These are phyloP conservation scores for Eueides isabella DNA, from an alignment of 1,140 invertebrate species.

Conservation along the genomic window DNA sequence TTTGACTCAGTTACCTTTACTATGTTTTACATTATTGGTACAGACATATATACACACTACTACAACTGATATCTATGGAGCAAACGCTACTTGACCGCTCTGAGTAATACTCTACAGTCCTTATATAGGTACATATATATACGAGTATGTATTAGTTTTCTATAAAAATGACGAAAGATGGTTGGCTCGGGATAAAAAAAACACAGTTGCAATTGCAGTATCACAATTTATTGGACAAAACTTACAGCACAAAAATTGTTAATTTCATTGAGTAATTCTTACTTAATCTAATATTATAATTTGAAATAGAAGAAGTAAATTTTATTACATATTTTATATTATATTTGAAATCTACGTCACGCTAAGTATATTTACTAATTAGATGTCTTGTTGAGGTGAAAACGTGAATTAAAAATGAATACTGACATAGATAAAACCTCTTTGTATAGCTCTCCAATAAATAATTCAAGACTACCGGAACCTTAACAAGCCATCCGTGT, in stretches of 20 bases:
- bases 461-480: conserved; percentile 10
- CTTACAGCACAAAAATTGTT: conserved; percentile 40
- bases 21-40: too few relatives aligned
- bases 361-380: conserved; percentile 13
- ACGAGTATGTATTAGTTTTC: too few relatives aligned
- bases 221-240: conserved; percentile 77
- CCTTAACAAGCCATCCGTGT: conserved; percentile 5
- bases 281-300: conserved; percentile 15
- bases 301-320: conserved; percentile 21
- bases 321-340: conserved; percentile 13
- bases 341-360: conserved; percentile 20
- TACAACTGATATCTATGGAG: too few relatives aligned
- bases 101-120: too few relatives aligned
- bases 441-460: not conserved
- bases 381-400: conserved; percentile 11
- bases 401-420: not conserved
- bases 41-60: too few relatives aligned
- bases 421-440: not conserved
- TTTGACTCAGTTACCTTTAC: too few relatives aligned
- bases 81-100: too few relatives aligned
- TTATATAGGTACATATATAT: too few relatives aligned
- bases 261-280: conserved; percentile 27
- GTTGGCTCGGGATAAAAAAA: not conserved
- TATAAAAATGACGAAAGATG: too few relatives aligned
- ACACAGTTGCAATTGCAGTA: conserved; percentile 44